Base-by-base conservation (phyloP, 2,113 vertebrate species). In the Polypterus bichir region DNA sequence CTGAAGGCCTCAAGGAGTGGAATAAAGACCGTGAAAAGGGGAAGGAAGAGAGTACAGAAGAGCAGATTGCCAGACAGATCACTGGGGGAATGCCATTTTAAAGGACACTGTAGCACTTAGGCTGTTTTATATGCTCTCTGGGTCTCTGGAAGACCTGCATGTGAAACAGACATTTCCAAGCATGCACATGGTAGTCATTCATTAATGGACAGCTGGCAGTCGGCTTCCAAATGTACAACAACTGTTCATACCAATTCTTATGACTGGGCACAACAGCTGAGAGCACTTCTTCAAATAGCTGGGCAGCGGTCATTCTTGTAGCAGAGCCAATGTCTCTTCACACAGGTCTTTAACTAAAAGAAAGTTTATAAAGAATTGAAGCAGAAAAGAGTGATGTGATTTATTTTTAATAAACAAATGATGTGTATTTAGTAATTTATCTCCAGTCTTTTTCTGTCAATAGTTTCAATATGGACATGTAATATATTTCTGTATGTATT, bases 1-100 rank as follows among this genome's bases (percentile, higher is more conserved):
- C 96, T 0, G 91, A 93, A 69, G 96, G 96, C 59, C 87, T 98
- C 64, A 97, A 93, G 79, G 91, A 96, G 84, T 98, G 96, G 96
- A 98, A 97, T 80, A 91, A 81, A 72, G 91, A 94, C n/a, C 71
- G 83, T 51, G 78, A 86, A 49, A 84, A 76, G 44, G 84, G 89
- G 53, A 87, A 83, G 3, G 89, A 92, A 59, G 89, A 92, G 72
- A 73, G 74, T 9, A 75, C 61, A 0, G 87, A 88, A 0, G 91
- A 95, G 58, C 86, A 88, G 74, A 83, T 83, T 4, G 85, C 86
- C 10, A 83, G 81, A 47, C 86, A 93, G 76, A 88, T 89, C 73
- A 82, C 46, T 48, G 83, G 88, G 64, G 84, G 78, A 55, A 78
- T 87, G 81, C 91, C 87, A 0, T 88, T 92, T 79, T 91, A 84